Evolutionary conservation across 2,888 invertebrate species (phyloP).

Genomic region (Operophtera brumata): DNA sequence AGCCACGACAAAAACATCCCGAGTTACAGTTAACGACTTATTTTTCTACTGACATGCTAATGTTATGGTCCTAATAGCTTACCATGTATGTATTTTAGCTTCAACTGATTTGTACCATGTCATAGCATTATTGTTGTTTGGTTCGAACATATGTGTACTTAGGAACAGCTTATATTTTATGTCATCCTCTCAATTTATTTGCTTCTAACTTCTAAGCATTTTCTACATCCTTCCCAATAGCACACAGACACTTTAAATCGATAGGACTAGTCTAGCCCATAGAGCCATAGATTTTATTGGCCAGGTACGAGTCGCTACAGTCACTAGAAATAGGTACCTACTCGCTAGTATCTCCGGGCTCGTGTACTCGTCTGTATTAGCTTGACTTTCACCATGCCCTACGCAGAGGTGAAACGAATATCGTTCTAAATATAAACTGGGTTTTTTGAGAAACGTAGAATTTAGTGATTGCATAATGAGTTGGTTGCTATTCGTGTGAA

Average conservation of each 20-base stretch:
- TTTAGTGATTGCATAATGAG: conserved; percentile 18
- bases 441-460: conserved; percentile 24
- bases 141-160: not conserved
- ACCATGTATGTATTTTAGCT: conserved; percentile 10
- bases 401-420: conserved; percentile 49
- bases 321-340: not conserved
- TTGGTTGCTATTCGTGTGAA: conserved; percentile 3
- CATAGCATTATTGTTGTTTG: not conserved
- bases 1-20: conserved; percentile 14
- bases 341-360: too few species aligned
- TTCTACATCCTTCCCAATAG: not conserved
- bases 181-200: not conserved
- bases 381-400: conserved; percentile 41
- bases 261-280: conserved; percentile 21
- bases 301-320: conserved; percentile 16
- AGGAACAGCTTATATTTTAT: too few species aligned
- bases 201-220: not conserved
- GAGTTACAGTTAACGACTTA: conserved; percentile 18
- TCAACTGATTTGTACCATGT: conserved; percentile 1
- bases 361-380: conserved; percentile 1
- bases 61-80: conserved; percentile 14
- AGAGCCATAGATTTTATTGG: conserved; percentile 25
- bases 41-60: conserved; percentile 25
- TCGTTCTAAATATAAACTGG: conserved; percentile 42
- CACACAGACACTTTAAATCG: conserved; percentile 17